These are phyloP conservation scores for Eciton burchellii DNA, from an alignment of 1,140 invertebrate species.

Conservation along the genomic window DNA sequence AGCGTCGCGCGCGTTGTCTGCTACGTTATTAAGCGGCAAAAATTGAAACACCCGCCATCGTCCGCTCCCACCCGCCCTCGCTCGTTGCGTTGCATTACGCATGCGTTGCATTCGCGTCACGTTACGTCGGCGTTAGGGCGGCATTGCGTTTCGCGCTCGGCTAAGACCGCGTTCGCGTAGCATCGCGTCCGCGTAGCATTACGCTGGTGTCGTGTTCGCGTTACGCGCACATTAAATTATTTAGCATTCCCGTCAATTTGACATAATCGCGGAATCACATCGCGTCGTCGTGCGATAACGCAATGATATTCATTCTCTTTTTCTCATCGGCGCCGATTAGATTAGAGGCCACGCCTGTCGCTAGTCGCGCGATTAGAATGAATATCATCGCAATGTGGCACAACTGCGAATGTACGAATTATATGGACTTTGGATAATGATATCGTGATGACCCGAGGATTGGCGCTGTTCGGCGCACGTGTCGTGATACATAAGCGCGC, in stretches of 20 bases:
- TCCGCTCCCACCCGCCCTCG: neutral
- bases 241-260: slow-evolving; percentile 26
- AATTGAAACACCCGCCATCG: slow-evolving; percentile 18
- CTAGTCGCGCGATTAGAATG: neutral
- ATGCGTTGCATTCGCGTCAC: slow-evolving; percentile 36
- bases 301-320: slow-evolving; percentile 13
- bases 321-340: too few species aligned
- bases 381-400: slow-evolving; percentile 40
- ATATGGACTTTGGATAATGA: slow-evolving; percentile 5
- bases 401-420: slow-evolving; percentile 41
- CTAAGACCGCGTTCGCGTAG: neutral
- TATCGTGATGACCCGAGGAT: slow-evolving; percentile 34
- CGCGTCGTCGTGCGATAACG: neutral
- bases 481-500: neutral
- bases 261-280: neutral
- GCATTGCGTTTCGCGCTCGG: slow-evolving; percentile 17
- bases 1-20: neutral
- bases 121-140: slow-evolving; percentile 49
- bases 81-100: slow-evolving; percentile 35
- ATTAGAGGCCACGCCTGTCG: neutral
- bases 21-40: slow-evolving; percentile 27
- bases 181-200: slow-evolving; percentile 24
- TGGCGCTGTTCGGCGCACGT: slow-evolving; percentile 5
- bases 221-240: neutral
- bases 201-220: slow-evolving; percentile 19